These are phyloP conservation scores for Plutella xylostella DNA, from an alignment of 2,888 invertebrate species.

Conservation along the genomic window DNA sequence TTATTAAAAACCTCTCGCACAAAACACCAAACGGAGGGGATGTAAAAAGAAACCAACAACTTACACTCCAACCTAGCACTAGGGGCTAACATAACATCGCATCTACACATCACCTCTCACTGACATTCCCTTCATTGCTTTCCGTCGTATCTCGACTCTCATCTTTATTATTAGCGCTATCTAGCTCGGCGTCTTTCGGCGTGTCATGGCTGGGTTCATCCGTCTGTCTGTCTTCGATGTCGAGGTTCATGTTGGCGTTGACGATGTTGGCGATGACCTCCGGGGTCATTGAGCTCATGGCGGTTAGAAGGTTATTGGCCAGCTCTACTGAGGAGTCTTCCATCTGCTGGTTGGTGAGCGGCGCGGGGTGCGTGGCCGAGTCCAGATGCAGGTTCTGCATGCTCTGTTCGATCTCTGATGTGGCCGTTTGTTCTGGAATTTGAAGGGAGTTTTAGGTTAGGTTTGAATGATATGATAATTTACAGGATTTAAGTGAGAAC, in stretches of 20 bases:
- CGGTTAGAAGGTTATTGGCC: constrained; percentile 46
- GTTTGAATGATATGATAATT: too few species aligned
- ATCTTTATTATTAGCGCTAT: too few species aligned
- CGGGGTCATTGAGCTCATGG: constrained; percentile 43
- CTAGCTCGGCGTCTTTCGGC: background rate
- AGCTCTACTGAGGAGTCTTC: constrained; percentile 24
- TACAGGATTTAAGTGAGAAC: too few species aligned
- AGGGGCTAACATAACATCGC: too few species aligned
- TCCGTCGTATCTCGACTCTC: too few species aligned
- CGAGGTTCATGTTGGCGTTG: constrained; percentile 14
- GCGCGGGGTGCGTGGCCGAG: constrained; percentile 19
- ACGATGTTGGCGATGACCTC: constrained; percentile 33
- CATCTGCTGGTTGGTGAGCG: background rate
- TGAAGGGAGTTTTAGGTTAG: background rate
- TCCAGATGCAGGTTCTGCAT: constrained; percentile 16
- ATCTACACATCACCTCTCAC: too few species aligned
- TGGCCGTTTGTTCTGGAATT: constrained; percentile 6
- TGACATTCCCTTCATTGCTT: too few species aligned
- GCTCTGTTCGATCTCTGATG: constrained; percentile 14
- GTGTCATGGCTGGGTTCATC: background rate
- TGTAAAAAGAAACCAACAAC: too few species aligned
- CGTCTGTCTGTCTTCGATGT: background rate
- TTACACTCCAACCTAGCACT: too few species aligned
- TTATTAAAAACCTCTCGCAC: too few species aligned
- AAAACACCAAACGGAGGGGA: too few species aligned